phyloP scores from a whole-genome alignment of 2,797 vertebrate genomes.

The Pseudochaenichthys georgianus region DNA sequence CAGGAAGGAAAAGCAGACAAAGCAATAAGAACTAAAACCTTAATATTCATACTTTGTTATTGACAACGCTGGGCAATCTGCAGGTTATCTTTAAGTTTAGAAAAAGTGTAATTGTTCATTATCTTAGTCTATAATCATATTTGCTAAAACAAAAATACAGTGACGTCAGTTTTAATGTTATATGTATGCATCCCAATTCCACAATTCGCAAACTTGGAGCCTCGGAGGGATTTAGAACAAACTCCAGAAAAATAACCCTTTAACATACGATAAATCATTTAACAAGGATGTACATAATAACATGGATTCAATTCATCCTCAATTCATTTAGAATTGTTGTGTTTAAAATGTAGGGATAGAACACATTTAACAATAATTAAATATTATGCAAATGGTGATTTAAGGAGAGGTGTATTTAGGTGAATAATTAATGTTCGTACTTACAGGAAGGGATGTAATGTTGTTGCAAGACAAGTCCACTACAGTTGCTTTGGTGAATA shows the following conservation, averaged over 20 bases:
- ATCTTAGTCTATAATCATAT: not conserved
- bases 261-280: not conserved
- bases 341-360: not conserved
- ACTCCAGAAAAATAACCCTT: not conserved
- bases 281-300: not conserved
- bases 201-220: no score
- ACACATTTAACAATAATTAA: not conserved
- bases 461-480: conserved; percentile 98
- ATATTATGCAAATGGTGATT: not conserved
- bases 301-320: not conserved
- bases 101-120: not conserved
- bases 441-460: conserved; percentile 91
- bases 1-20: conserved; percentile 16
- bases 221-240: not conserved
- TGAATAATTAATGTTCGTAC: conserved; percentile 50
- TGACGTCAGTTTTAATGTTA: not conserved
- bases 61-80: not conserved
- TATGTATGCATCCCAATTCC: not conserved
- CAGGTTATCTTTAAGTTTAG: not conserved
- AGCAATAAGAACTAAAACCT: not conserved
- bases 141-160: not conserved
- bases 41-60: not conserved
- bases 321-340: not conserved
- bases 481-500: conserved; percentile 92
- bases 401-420: not conserved